These are phyloP conservation scores for Synergus itoensis DNA, from an alignment of 2,888 invertebrate species.

Conservation along the genomic window DNA sequence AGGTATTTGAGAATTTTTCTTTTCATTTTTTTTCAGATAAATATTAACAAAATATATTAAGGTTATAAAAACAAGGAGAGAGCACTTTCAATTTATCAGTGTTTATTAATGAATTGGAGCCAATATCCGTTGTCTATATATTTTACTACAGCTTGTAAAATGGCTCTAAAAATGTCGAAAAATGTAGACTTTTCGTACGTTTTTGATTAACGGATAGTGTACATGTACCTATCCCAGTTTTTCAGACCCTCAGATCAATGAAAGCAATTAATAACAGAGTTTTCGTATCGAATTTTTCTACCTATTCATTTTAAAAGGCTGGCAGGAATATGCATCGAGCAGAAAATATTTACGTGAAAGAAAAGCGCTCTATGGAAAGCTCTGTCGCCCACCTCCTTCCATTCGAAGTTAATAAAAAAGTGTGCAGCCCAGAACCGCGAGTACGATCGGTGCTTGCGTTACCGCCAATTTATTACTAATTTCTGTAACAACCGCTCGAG, in stretches of 20 bases:
- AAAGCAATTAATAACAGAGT: slow-evolving; percentile 33
- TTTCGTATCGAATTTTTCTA: slow-evolving; percentile 19
- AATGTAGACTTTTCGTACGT: neutral
- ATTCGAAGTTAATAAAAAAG: slow-evolving; percentile 35
- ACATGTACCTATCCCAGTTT: slow-evolving; percentile 1
- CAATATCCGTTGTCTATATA: neutral
- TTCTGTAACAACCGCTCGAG: slow-evolving; percentile 75
- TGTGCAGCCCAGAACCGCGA: slow-evolving; percentile 47
- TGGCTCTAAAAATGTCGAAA: slow-evolving; percentile 17
- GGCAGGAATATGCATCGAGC: neutral
- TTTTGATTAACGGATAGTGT: slow-evolving; percentile 1
- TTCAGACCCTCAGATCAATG: slow-evolving; percentile 16
- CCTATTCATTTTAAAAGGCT: neutral
- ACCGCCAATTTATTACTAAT: slow-evolving; percentile 74
- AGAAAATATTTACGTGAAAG: slow-evolving; percentile 27
- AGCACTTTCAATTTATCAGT: neutral
- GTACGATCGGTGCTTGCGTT: slow-evolving; percentile 62
- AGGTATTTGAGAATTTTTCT: neutral
- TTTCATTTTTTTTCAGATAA: neutral
- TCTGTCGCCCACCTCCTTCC: slow-evolving; percentile 1
- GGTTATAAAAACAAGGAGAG: neutral
- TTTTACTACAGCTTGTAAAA: neutral
- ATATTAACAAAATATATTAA: slow-evolving; percentile 14
- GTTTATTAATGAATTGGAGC: neutral
- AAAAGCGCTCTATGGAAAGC: slow-evolving; percentile 5